Evolutionary conservation across 2,797 vertebrate genomes (phyloP), one percentile per base, ranked within the genome.

Genomic region (Epinephelus malabaricus): DNA sequence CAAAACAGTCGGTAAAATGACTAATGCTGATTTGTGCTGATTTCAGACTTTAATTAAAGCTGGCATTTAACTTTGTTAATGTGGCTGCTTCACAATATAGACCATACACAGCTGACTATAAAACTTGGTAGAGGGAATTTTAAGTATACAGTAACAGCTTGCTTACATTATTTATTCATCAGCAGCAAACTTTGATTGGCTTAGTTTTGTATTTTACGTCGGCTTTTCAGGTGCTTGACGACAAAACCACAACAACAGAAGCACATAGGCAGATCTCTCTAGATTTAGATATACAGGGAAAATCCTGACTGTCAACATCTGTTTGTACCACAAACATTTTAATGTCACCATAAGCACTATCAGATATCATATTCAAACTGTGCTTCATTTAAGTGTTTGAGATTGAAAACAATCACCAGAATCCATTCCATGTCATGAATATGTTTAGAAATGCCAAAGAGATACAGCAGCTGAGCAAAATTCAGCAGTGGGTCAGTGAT

Each of bases 1-100:
- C 17, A 47, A 43, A 79, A 56, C 1, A 30, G 8, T 50, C 12
- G 2, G 9, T 18, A 27, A 69, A 65, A 34, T 34, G 34, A 7
- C 6, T 34, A 78, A 62, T 43, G 34, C 18, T 10, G 18, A 67
- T 58, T 43, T 53, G 6, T 63, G 14, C 17, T 12, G n/a, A 11
- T 23, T 51, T 59, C 12, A 61, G 65, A 63, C n/a, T 55, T 64
- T 45, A 45, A 78, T 60, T 55, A 56, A 76, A 71, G 63, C 14
- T 40, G 47, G 45, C 5, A 56, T 10, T 27, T 40, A 8, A 19
- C 14, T 14, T 27, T 8, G 27, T 30, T 30, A 30, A 27, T n/a
- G 2, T 51, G 18, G 8, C 27, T 65, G 27, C n/a, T 25, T 63
- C 19, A 54, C 5, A 19, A 6, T n/a, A 1, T 27, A 50, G 7